Percentiles rank a stretch among this genome's conserved stretches.
phyloP scores from a whole-genome alignment of 2,888 invertebrate species.

The Ceriagrion tenellum region DNA sequence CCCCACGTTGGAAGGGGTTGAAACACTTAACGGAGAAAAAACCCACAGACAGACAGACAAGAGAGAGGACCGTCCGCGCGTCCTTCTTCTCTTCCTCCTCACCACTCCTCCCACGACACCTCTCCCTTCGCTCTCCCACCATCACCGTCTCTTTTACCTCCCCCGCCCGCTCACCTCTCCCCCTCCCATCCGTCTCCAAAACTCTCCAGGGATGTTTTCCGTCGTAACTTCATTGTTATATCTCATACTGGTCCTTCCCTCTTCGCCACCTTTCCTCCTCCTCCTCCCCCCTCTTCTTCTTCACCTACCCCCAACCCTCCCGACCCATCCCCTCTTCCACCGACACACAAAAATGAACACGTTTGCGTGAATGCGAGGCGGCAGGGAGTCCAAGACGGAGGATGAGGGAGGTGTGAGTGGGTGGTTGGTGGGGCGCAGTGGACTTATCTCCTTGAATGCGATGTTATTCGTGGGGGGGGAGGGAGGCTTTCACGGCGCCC shows the following conservation, averaged over 20 bases:
- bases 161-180: not conserved
- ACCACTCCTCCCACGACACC: not conserved
- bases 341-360: constrained; percentile 39
- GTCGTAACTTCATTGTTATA: constrained; percentile 24
- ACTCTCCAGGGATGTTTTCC: constrained; percentile 9
- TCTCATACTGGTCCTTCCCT: not conserved
- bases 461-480: not conserved
- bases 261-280: not conserved
- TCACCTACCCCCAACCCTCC: not conserved
- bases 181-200: not conserved
- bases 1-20: not conserved
- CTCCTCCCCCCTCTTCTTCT: not conserved
- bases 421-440: not conserved
- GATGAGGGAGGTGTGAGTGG: not conserved
- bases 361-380: constrained; percentile 21
- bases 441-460: not conserved
- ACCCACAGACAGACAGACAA: not conserved
- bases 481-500: not conserved
- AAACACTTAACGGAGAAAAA: not conserved
- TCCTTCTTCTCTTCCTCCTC: not conserved
- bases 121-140: not conserved
- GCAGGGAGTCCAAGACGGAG: not conserved
- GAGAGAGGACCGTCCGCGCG: not conserved
- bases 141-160: not conserved
- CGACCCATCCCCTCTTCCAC: too few species aligned